Conservation (phyloP, 1,140 invertebrate species). For the Drosophila pseudoobscura region DNA sequence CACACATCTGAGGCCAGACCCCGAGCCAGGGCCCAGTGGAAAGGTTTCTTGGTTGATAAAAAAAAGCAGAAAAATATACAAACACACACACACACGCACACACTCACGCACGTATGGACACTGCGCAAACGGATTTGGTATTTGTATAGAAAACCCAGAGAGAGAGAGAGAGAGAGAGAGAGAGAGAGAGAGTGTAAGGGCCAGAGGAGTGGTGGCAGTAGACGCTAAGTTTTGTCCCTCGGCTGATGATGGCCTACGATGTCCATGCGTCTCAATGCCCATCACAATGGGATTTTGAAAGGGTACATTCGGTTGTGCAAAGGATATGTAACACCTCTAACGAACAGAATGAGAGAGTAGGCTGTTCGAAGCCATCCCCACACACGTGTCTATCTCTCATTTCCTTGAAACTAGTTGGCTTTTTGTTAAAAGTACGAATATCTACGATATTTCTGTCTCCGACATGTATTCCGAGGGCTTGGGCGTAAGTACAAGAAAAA, state of each 20-base stretch:
- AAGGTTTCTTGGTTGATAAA: constrained; percentile 74
- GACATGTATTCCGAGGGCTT: constrained; percentile 97
- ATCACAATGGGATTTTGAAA: no score
- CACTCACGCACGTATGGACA: constrained; percentile 29
- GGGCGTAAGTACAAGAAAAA: constrained; percentile 88
- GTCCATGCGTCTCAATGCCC: no score
- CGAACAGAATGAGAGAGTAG: no score
- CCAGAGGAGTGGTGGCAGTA: background rate
- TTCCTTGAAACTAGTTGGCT: no score
- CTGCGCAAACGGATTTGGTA: constrained; percentile 66
- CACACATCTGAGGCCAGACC: constrained; percentile 59
- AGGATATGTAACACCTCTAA: no score
- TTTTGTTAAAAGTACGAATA: no score
- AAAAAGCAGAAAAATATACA: constrained; percentile 54
- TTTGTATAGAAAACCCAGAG: constrained; percentile 68
- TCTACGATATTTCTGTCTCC: constrained; percentile 5
- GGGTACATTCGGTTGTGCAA: no score
- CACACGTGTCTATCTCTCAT: no score
- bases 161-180: background rate
- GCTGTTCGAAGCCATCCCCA: no score
- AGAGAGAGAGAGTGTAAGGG: background rate
- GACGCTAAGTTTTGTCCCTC: constrained; percentile 58
- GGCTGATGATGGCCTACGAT: no score
- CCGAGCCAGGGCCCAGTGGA: constrained; percentile 45
- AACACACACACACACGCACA: constrained; percentile 49